Conservation (phyloP, 2,888 invertebrate species). For the Volucella bombylans region DNA sequence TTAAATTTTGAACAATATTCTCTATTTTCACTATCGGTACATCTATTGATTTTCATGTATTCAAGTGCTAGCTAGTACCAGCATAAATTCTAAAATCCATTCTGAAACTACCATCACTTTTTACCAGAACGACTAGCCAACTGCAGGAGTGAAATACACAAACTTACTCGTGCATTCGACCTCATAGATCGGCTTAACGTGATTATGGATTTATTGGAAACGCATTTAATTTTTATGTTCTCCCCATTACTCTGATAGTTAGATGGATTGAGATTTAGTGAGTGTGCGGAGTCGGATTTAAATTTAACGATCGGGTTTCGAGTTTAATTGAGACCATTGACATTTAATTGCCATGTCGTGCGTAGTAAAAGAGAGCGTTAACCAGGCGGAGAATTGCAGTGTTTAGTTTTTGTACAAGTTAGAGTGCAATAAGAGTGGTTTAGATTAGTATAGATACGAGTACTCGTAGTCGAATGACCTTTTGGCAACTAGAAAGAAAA, state of each 20-base stretch:
- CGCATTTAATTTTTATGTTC: constrained; percentile 45
- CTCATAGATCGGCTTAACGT: constrained; percentile 30
- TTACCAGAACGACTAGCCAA: background rate
- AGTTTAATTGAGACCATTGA: constrained; percentile 21
- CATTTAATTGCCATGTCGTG: constrained; percentile 25
- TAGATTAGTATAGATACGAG: too few relatives aligned
- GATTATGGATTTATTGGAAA: constrained; percentile 51
- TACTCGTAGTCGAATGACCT: too few relatives aligned
- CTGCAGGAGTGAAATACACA: constrained; percentile 5
- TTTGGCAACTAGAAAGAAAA: too few relatives aligned
- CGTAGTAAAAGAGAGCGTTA: constrained; percentile 13
- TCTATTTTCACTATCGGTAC: constrained; percentile 2
- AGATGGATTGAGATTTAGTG: constrained; percentile 14
- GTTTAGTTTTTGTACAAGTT: background rate
- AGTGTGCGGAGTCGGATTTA: constrained; percentile 15
- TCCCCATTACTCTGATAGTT: constrained; percentile 1
- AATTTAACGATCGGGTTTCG: constrained; percentile 23
- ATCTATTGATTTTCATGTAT: background rate
- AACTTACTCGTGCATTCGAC: background rate
- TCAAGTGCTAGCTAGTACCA: background rate
- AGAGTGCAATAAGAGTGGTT: too few relatives aligned
- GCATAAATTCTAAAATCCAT: background rate
- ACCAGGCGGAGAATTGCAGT: background rate
- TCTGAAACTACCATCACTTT: background rate
- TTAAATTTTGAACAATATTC: background rate